Evolutionary conservation across 2,888 invertebrate species (phyloP), one percentile per base, ranked within the genome.

Genomic region (Carabus problematicus): DNA sequence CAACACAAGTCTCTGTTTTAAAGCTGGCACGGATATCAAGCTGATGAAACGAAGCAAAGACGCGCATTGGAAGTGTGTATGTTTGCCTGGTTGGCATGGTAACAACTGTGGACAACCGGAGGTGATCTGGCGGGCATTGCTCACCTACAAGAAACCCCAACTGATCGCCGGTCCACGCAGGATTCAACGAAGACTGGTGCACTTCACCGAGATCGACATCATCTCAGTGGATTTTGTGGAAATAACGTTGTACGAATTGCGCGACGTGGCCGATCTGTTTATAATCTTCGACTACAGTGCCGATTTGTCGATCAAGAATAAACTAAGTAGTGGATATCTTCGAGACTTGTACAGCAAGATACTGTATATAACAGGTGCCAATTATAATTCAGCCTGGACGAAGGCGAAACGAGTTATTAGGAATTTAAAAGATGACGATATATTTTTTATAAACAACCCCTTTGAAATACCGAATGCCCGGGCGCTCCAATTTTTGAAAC

Each of bases 51-150:
- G 78, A 12, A 75, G 77, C 4, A 75, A 78, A 63, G 77, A 79
- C 70, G 70, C 75, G 3, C 78, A 80, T 69, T 81, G 82, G 81
- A 81, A 81, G 74, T 89, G 89, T 73, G 79, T 82, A 12, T 89
- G 89, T 75, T 79, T 82, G 63, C 82, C 81, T n/a, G 87, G 87
- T 40, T 89, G 88, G 87, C 89, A 89, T 76, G 88, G 89, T 1
- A 80, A 81, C 8, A 88, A 89, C 74, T 89, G 89, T 75, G 87
- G 88, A 0, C 87, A 88, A 74, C 88, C 89, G 3, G 89, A 89
- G 78, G 86, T 89, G 8, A 85, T 88, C 11, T 89, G 89, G 88
- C 83, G 89, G 52, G 87, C 88, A 0, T 82, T 89, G 70, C 82
- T 89, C 80, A 85, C 87, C 16, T 82, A 85, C 12, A 84, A 85